Evolutionary conservation across 2,113 vertebrate species (phyloP), one percentile per base, ranked within the genome.

Genomic region (Triplophysa rosa): DNA sequence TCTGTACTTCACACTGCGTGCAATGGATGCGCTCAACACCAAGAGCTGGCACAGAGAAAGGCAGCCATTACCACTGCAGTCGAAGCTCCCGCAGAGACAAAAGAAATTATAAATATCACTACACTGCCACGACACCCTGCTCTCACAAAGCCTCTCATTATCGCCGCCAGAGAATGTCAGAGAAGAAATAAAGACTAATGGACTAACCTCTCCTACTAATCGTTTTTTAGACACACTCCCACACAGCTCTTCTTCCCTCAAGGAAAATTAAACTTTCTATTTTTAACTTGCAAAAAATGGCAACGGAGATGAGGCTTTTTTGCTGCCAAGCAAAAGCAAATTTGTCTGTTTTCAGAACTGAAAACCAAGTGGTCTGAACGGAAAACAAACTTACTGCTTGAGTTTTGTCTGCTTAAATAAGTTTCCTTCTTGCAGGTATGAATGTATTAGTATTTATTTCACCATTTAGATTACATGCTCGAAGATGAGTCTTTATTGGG

Each of bases 61-160:
- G 80, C 84, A 84, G 74, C 70, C 73, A 66, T 79, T 81, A 67
- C 68, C 67, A 75, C 66, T 24, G 70, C 59, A 80, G 70, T n/a
- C 71, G 47, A 59, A 69, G 78, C 80, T 86, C 83, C 71, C 58
- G 78, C 81, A 79, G 86, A 90, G 87, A 91, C 85, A 84, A 87
- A 90, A 84, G 84, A 87, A 87, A 74, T 82, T 85, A 86, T 88
- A 89, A 89, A 91, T 91, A 90, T 86, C 90, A 87, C 87, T 89
- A 68, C 72, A 73, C 81, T 24, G 65, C 78, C 84, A 81, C 73
- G 79, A 82, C 84, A 83, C 68, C 62, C 81, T 71, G 86, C 77
- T 80, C 80, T 67, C 67, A 78, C 81, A 58, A 64, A 86, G 83
- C 87, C 72, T 81, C 80, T 90, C 87, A 89, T 92, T 91, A 91